Conservation (phyloP, 2,113 vertebrate genomes). For the Amazona vittata region DNA sequence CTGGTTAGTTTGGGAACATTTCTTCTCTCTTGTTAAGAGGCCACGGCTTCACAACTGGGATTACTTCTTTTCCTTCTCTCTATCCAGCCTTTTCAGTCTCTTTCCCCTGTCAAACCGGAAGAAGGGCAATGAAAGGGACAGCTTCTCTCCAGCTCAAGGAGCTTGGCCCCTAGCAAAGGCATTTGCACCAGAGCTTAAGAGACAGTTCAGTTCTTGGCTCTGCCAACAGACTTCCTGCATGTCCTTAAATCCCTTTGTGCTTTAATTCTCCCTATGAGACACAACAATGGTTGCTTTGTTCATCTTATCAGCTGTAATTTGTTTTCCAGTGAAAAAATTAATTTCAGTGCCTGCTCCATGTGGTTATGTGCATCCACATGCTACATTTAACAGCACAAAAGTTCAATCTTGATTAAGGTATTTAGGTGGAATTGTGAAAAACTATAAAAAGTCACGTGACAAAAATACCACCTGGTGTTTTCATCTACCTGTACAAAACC, state of each 20-base stretch:
- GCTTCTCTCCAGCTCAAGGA: slow-evolving; percentile 29
- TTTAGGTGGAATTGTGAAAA: neutral
- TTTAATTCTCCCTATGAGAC: neutral
- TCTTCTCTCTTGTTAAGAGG: slow-evolving; percentile 43
- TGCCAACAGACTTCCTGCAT: slow-evolving; percentile 19
- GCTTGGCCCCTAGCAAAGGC: slow-evolving; percentile 13
- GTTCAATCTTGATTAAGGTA: neutral
- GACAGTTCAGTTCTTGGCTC: slow-evolving; percentile 12
- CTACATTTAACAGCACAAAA: neutral
- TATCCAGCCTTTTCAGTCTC: slow-evolving; percentile 45
- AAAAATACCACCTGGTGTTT: neutral
- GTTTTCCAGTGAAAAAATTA: neutral
- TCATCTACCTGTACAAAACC: neutral
- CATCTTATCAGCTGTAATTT: slow-evolving; percentile 13
- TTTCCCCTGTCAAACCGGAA: slow-evolving; percentile 51
- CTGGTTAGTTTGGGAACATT: slow-evolving; percentile 49
- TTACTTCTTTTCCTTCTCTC: slow-evolving; percentile 42
- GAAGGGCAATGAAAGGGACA: slow-evolving; percentile 12
- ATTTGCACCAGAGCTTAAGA: slow-evolving; percentile 9
- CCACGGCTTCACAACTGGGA: slow-evolving; percentile 11
- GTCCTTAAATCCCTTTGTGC: slow-evolving; percentile 25
- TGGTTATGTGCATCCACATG: neutral
- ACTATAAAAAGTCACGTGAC: neutral
- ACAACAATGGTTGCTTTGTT: neutral
- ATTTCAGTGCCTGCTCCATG: neutral